Evolutionary conservation across 2,113 vertebrate genomes (phyloP).

Genomic region (Beaufortia kweichowensis): DNA sequence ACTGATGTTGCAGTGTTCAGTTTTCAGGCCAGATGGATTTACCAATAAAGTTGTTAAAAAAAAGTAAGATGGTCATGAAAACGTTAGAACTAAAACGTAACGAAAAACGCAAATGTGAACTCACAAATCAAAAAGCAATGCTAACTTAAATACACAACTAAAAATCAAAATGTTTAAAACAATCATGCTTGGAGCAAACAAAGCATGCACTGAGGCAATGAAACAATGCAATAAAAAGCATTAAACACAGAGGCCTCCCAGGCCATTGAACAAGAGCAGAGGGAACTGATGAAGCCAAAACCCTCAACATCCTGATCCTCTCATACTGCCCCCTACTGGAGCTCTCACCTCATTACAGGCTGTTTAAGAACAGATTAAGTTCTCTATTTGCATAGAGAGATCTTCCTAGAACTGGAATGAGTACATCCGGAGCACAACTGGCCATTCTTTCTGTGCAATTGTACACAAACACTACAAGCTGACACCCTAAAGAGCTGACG

Average conservation of each 20-base stretch:
- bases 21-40: neutral
- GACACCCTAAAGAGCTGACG: constrained; percentile 14
- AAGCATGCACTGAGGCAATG: constrained; percentile 9
- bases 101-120: neutral
- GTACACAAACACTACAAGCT: constrained; percentile 19
- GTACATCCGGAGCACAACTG: neutral
- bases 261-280: neutral
- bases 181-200: constrained; percentile 21
- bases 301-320: neutral
- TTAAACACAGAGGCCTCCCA: neutral
- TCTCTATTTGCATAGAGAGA: neutral
- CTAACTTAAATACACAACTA: constrained; percentile 16
- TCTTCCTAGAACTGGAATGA: neutral
- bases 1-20: neutral
- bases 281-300: neutral
- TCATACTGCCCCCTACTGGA: constrained; percentile 6
- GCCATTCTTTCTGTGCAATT: neutral
- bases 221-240: neutral
- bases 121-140: neutral
- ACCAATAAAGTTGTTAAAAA: neutral
- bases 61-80: neutral
- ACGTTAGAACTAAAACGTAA: neutral
- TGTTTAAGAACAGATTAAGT: neutral
- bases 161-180: neutral
- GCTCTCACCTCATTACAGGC: constrained; percentile 13